Evolutionary conservation across 1,140 invertebrate species (phyloP).

Genomic region (Euwallacea fornicatus): DNA sequence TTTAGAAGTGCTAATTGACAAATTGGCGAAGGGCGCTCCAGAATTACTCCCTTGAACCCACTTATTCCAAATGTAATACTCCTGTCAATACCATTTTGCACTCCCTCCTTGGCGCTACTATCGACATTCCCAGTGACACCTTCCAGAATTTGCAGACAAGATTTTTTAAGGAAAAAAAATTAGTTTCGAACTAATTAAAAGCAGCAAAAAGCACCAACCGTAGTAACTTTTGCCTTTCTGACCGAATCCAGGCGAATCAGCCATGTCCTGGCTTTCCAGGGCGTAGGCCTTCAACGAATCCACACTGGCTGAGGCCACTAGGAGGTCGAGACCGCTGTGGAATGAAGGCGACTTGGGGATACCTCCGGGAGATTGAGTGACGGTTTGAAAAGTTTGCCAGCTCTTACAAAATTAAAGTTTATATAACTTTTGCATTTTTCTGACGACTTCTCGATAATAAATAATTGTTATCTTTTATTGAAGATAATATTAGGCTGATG

Average conservation of each 20-base stretch:
- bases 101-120: too few relatives aligned
- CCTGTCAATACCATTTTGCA: too few relatives aligned
- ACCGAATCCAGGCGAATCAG: conserved; percentile 13
- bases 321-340: conserved; percentile 73
- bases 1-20: too few relatives aligned
- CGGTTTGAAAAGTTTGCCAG: conserved; percentile 26
- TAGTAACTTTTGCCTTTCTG: conserved; percentile 32
- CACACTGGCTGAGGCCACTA: conserved; percentile 63
- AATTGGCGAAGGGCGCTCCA: too few relatives aligned
- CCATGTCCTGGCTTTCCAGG: conserved; percentile 13
- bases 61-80: too few relatives aligned
- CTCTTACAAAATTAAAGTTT: conserved; percentile 16
- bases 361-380: conserved; percentile 56
- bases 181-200: too few relatives aligned
- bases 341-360: conserved; percentile 83
- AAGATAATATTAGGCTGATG: too few relatives aligned
- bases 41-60: too few relatives aligned
- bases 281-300: conserved; percentile 56
- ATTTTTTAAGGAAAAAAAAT: too few relatives aligned
- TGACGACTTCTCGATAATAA: background rate
- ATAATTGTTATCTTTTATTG: too few relatives aligned
- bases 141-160: too few relatives aligned
- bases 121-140: too few relatives aligned
- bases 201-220: conserved; percentile 16
- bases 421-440: background rate